These are phyloP conservation scores for Diogma glabrata DNA, from an alignment of 2,888 invertebrate genomes.

Conservation along the genomic window DNA sequence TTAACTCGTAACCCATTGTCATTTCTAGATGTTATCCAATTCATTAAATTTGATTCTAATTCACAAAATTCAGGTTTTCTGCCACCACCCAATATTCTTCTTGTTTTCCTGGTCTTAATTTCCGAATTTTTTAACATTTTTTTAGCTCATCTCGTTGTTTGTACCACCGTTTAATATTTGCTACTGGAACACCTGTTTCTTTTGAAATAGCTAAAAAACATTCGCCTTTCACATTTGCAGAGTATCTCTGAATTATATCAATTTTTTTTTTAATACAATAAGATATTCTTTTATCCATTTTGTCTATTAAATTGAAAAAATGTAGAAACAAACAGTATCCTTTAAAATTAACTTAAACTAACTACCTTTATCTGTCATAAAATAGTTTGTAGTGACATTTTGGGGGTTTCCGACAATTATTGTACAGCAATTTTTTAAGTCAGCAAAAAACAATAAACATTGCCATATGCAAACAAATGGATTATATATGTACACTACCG, in stretches of 20 bases:
- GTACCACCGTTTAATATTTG: conserved; percentile 9
- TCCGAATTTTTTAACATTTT: conserved; percentile 2
- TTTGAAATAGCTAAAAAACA: conserved; percentile 1
- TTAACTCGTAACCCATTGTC: conserved; percentile 7
- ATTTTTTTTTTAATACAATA: conserved; percentile 8
- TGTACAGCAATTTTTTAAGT: too few relatives aligned
- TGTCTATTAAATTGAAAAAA: too few relatives aligned
- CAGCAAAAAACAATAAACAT: too few relatives aligned
- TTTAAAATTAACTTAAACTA: too few relatives aligned
- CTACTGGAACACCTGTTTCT: neutral
- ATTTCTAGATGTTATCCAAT: conserved; percentile 10
- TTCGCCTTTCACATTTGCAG: conserved; percentile 3
- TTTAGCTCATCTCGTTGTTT: neutral
- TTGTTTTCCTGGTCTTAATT: conserved; percentile 1
- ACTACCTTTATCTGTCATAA: too few relatives aligned
- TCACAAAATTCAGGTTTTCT: conserved; percentile 11
- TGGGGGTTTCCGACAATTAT: too few relatives aligned
- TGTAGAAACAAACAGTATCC: too few relatives aligned
- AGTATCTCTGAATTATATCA: conserved; percentile 6
- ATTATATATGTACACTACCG: too few relatives aligned
- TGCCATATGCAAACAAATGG: too few relatives aligned
- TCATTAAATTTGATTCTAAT: conserved; percentile 9
- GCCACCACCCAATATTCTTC: conserved; percentile 2
- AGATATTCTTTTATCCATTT: too few relatives aligned
- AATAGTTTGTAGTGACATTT: too few relatives aligned